phyloP scores from a whole-genome alignment of 2,888 invertebrate species.

The Drosophila multiciliata region DNA sequence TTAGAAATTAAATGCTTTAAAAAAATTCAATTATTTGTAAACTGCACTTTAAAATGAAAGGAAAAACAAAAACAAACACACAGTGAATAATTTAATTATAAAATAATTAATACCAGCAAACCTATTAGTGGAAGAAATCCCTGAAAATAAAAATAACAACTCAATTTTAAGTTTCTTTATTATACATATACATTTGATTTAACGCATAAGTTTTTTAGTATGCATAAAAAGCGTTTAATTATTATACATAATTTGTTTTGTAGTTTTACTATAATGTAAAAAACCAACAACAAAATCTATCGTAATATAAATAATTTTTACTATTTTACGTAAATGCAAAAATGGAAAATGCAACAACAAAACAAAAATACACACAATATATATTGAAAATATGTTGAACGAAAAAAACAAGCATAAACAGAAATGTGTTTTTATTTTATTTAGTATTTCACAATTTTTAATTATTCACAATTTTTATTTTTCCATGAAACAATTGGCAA shows the following conservation, averaged over 20 bases:
- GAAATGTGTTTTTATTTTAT: conserved; percentile 63
- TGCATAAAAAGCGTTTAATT: conserved; percentile 47
- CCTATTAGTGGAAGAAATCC: conserved; percentile 40
- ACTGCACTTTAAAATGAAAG: conserved; percentile 45
- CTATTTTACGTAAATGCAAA: conserved; percentile 55
- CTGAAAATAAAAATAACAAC: conserved; percentile 22
- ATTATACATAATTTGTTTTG: conserved; percentile 70
- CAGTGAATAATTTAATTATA: conserved; percentile 73
- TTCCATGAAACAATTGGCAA: conserved; percentile 9
- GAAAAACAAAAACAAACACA: conserved; percentile 40
- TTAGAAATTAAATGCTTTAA: conserved; percentile 20
- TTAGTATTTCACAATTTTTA: conserved; percentile 12
- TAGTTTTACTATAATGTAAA: conserved; percentile 69
- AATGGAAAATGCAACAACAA: conserved; percentile 51
- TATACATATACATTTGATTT: conserved; percentile 38
- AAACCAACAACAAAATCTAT: conserved; percentile 43
- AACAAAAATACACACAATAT: conserved; percentile 62
- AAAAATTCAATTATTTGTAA: conserved; percentile 29
- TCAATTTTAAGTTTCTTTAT: conserved; percentile 49
- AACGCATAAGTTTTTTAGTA: conserved; percentile 39
- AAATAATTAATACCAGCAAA: conserved; percentile 33
- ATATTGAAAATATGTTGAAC: conserved; percentile 70
- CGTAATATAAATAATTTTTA: conserved; percentile 63
- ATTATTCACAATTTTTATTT: conserved; percentile 14
- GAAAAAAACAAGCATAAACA: conserved; percentile 58